Conservation (phyloP, 64 coral and sea anemone species). For the Pocillopora verrucosa region DNA sequence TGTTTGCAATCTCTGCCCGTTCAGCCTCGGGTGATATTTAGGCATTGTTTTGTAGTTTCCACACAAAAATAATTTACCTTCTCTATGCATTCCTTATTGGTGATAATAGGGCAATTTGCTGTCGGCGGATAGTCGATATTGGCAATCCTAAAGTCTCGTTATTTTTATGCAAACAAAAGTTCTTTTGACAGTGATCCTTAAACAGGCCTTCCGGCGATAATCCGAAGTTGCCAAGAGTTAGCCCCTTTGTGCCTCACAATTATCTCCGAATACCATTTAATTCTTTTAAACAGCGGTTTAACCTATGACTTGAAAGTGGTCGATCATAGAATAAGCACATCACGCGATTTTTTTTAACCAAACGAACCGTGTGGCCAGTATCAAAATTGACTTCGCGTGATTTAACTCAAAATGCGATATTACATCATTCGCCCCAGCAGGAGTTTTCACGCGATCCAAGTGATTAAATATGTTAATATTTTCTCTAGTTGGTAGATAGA, state of each 20-base stretch:
- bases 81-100: neutral
- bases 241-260: neutral
- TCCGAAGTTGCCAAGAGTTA: neutral
- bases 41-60: neutral
- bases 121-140: neutral
- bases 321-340: neutral
- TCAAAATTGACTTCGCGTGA: neutral
- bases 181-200: too few relatives aligned
- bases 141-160: neutral
- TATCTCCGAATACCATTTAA: neutral
- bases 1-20: neutral
- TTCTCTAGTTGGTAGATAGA: neutral
- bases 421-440: neutral
- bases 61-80: neutral
- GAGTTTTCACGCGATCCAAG: neutral
- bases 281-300: neutral
- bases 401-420: neutral
- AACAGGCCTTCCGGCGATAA: neutral
- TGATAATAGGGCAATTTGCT: neutral
- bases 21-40: neutral
- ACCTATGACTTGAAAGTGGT: neutral
- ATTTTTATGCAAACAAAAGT: neutral
- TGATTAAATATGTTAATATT: conserved; percentile 1
- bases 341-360: neutral
- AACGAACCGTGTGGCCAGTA: neutral